Base-by-base conservation (phyloP, 2,888 invertebrate genomes). In the Romanomermis culicivorax region DNA sequence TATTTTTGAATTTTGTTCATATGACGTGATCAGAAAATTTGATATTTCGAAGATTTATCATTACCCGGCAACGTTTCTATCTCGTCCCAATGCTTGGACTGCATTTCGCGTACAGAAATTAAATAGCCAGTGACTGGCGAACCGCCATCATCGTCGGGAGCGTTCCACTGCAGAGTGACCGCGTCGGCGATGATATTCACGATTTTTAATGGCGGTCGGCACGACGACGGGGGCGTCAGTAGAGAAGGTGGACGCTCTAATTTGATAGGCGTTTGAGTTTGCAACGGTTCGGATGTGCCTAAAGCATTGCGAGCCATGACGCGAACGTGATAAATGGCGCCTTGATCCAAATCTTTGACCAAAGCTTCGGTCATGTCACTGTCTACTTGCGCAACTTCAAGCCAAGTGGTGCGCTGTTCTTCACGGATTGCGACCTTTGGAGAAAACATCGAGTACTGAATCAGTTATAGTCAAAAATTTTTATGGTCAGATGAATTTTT, bases 231-330 rank as follows among this genome's bases (percentile, higher is more conserved):
- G 2, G 51, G 51, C 7, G 53, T 49, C 36, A 43, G 29, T 25
- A 50, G 29, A 7, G 49, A 14, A 4, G 56, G 43, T 23, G 36
- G 57, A 4, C 56, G 25, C 27, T 54, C 53, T 20, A 25, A 26
- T 62, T 80, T 80, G 61, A 95, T 85, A 17, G 93, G 86, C 69
- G 86, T 85, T 7, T 79, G 78, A 0, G 88, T 89, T 43, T 63
- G 63, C 1, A 81, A 83, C 2, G 89, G 86, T 61, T 93, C 91
- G 0, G 91, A 89, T 61, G 84, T 82, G 23, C 93, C 95, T 66
- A 91, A 86, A 65, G 86, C 83, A 71, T 95, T 95, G 73, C 91
- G 91, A 56, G 93, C 93, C 77, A 85, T 81, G 0, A 95, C 89
- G 59, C 91, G 79, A 77, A 95, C 71, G 59, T 72, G 71, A 57